Base-by-base conservation (phyloP, 2,888 invertebrate species). In the Drosophila kambysellisi region DNA sequence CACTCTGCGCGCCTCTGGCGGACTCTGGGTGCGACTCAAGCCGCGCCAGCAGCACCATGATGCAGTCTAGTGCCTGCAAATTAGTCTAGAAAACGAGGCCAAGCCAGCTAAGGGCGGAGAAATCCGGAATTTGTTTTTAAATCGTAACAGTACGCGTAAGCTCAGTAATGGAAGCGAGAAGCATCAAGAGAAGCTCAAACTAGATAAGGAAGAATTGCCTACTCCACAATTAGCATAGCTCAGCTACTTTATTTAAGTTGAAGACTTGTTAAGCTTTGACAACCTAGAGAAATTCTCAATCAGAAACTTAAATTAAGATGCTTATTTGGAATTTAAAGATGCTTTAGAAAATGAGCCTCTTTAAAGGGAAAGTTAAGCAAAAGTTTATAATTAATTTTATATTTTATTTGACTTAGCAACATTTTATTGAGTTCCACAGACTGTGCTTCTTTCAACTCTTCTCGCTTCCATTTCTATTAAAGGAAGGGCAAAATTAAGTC, bases 1-100 rank as follows among this genome's bases (percentile, higher is more conserved):
- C 50, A 95, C 95, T 4, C 77, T 95, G 33, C 92, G 95, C 70
- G 94, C 94, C 0, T 94, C 94, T 20, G 95, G 95, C 20, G 95
- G 95, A 5, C 91, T 95, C 17, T 95, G 94, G 94, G 92, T 95
- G 50, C 92, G 93, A 70, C 87, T 95, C n/a, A 92, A 91, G 70
- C 92, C 89, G 1, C 85, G 86, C 12, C 70, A 72, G 70, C 66
- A 75, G 37, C 59, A 62, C 30, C 32, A 41, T 11, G 52, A 50
- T 8, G 17, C 62, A 7, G 53, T 48, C 32, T 60, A 77, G 52
- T n/a, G 43, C 29, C 17, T 20, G 32, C n/a, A 15, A 25, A 15
- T 58, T 72, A 72, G 76, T 61, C 3, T 76, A 59, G 43, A 33
- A 20, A 66, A 12, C 51, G 43, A 30, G 15, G 59, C 41, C 58